These are phyloP conservation scores for Apeira syringaria DNA, from an alignment of 2,888 invertebrate genomes.

Conservation along the genomic window DNA sequence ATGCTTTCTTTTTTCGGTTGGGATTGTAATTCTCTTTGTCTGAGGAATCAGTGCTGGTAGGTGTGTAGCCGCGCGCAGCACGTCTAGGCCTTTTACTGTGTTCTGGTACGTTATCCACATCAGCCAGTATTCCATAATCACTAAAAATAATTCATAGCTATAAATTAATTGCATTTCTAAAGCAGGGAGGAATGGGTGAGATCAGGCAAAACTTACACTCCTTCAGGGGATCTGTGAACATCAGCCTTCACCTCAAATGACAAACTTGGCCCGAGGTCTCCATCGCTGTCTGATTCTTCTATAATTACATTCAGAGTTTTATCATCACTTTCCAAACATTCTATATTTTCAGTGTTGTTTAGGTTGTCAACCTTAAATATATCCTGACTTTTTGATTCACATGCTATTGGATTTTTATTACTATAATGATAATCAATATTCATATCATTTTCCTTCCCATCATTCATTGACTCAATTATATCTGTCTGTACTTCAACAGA, in stretches of 20 bases:
- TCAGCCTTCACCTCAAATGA: slow-evolving; percentile 55
- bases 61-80: slow-evolving; percentile 51
- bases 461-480: slow-evolving; percentile 2
- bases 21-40: slow-evolving; percentile 76
- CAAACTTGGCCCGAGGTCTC: slow-evolving; percentile 37
- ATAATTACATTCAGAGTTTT: slow-evolving; percentile 42
- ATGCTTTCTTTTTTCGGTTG: slow-evolving; percentile 49
- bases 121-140: slow-evolving; percentile 46
- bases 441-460: slow-evolving; percentile 4
- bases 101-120: slow-evolving; percentile 40
- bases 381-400: slow-evolving; percentile 33
- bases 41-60: slow-evolving; percentile 69
- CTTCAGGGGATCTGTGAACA: slow-evolving; percentile 53
- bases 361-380: slow-evolving; percentile 31
- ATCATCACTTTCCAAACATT: slow-evolving; percentile 1
- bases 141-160: slow-evolving; percentile 46
- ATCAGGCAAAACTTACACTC: slow-evolving; percentile 46
- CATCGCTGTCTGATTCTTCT: slow-evolving; percentile 64
- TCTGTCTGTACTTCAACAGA: slow-evolving; percentile 57
- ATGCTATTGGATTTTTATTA: not conserved
- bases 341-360: not conserved
- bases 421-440: slow-evolving; percentile 13
- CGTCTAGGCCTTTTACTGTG: slow-evolving; percentile 39
- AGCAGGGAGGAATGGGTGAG: too few species aligned
- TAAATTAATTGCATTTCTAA: too few species aligned